phyloP scores from a whole-genome alignment of 2,113 vertebrate species.

The Poecile atricapillus region DNA sequence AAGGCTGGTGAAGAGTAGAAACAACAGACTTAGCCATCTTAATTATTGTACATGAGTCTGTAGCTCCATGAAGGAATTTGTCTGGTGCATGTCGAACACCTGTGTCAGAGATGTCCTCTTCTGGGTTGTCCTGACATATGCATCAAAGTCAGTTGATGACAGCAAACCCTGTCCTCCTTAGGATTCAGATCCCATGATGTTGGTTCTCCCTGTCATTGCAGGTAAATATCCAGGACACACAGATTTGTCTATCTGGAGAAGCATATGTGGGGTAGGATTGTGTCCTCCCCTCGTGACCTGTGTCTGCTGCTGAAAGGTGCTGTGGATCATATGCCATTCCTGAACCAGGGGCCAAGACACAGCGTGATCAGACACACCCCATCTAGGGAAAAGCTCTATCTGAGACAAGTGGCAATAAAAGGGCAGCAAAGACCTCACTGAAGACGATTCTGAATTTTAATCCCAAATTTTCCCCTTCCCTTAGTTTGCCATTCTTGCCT shows the following conservation, averaged over 20 bases:
- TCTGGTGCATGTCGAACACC: not conserved
- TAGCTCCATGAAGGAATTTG: not conserved
- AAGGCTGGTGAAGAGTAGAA: not conserved
- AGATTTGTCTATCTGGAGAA: not conserved
- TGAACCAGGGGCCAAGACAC: not conserved
- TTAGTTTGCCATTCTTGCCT: not conserved
- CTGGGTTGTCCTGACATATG: not conserved
- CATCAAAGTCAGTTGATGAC: not conserved
- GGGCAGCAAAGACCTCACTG: not conserved
- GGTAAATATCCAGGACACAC: rapidly evolving
- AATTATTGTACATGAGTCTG: not conserved
- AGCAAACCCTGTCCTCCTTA: not conserved
- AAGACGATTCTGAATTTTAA: not conserved
- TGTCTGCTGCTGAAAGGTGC: not conserved
- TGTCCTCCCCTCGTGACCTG: not conserved
- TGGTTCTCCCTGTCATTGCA: not conserved
- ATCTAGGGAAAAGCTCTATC: not conserved
- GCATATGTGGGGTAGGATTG: not conserved
- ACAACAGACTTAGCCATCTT: not conserved
- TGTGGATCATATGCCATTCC: rapidly evolving
- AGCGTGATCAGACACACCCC: rapidly evolving
- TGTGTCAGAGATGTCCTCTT: not conserved
- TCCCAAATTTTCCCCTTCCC: not conserved
- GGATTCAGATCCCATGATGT: not conserved
- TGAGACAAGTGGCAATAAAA: not conserved